phyloP scores from a whole-genome alignment of 2,797 vertebrate species.

The Tapera naevia region DNA sequence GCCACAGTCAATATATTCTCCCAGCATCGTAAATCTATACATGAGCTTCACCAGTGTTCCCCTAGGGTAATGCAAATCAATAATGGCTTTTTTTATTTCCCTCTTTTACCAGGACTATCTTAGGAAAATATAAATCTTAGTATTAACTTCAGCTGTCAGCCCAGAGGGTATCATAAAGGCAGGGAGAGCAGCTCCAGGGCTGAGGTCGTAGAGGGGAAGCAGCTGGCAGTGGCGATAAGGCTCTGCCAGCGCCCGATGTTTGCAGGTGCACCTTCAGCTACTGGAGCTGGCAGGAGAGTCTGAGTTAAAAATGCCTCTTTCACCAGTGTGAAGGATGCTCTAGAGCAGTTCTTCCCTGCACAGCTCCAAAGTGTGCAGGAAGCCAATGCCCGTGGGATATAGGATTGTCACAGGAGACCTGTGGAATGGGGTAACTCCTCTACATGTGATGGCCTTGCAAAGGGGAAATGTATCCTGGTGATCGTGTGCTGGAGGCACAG shows the following conservation, averaged over 20 bases:
- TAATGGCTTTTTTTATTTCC: neutral
- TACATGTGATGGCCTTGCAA: accelerated
- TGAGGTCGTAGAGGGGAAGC: neutral
- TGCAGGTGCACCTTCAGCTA: neutral
- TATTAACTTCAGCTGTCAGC: constrained; percentile 6
- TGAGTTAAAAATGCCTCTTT: neutral
- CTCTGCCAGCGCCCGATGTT: neutral
- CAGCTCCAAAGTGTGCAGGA: accelerated
- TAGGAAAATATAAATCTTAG: constrained; percentile 13
- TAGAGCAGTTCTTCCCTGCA: accelerated
- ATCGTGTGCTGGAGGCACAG: accelerated
- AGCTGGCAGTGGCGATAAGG: neutral
- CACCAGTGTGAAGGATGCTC: neutral
- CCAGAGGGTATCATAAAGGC: neutral
- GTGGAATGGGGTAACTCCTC: neutral
- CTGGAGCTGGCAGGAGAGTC: neutral
- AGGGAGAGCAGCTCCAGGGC: neutral
- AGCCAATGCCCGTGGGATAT: accelerated
- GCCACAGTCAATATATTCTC: constrained; percentile 3
- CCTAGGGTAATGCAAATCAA: constrained; percentile 23
- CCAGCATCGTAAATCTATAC: neutral
- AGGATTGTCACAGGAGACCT: neutral
- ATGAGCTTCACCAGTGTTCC: neutral
- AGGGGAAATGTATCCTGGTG: neutral
- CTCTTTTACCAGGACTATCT: neutral